Percentiles rank a stretch among this genome's conserved stretches.
These are phyloP conservation scores for Tamias sibiricus DNA, from an alignment of 2,113 vertebrate genomes.

Conservation along the genomic window DNA sequence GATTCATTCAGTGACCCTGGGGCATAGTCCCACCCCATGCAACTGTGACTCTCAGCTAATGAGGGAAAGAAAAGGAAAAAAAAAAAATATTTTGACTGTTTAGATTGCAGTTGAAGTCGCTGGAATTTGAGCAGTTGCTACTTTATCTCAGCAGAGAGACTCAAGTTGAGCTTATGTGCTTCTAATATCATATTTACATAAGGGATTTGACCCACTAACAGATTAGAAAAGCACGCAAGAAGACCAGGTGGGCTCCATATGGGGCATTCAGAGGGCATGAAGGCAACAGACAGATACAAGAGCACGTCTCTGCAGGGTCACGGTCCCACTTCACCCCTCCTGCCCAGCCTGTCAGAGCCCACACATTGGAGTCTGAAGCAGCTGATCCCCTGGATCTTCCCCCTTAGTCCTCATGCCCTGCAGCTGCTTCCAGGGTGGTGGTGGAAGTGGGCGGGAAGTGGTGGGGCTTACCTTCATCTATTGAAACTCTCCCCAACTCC, in stretches of 20 bases:
- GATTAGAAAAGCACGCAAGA: neutral
- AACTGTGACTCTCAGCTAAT: neutral
- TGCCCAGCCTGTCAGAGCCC: neutral
- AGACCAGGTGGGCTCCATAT: slow-evolving; percentile 13
- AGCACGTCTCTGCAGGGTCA: neutral
- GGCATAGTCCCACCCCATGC: neutral
- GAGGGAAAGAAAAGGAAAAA: slow-evolving; percentile 4
- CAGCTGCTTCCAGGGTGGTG: neutral
- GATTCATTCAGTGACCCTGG: neutral
- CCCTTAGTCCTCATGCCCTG: rapidly evolving
- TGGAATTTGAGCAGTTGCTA: neutral
- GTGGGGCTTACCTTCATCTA: neutral
- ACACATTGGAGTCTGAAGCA: neutral
- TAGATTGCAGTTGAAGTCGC: neutral
- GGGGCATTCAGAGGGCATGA: slow-evolving; percentile 7
- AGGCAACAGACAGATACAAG: slow-evolving; percentile 34
- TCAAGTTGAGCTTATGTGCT: slow-evolving; percentile 7
- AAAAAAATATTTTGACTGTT: neutral
- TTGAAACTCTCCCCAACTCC: neutral
- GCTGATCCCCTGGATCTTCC: neutral
- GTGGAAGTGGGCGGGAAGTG: neutral
- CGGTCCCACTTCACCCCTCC: neutral
- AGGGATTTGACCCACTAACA: neutral
- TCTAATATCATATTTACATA: neutral
- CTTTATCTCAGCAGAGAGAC: slow-evolving; percentile 38